These are phyloP conservation scores for Pelobates cultripes DNA, from an alignment of 2,797 vertebrate genomes.

Conservation along the genomic window DNA sequence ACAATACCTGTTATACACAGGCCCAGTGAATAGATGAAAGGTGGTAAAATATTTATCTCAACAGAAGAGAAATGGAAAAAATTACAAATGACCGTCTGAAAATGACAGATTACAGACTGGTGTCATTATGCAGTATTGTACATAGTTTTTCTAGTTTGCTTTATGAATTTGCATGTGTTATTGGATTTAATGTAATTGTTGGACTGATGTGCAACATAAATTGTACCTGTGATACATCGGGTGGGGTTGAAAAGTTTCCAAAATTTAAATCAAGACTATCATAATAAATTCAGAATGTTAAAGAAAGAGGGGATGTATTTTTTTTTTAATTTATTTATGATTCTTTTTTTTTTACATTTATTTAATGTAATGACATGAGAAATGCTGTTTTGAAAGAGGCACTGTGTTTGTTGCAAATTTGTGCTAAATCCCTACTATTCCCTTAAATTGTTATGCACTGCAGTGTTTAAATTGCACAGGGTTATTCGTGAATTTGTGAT, in stretches of 20 bases:
- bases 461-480: too few species aligned
- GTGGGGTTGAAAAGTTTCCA: background rate
- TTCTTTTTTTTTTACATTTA: too few species aligned
- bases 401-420: too few species aligned
- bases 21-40: constrained; percentile 53
- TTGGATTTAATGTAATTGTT: constrained; percentile 38
- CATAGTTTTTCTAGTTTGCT: constrained; percentile 13
- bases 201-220: constrained; percentile 14
- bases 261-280: background rate
- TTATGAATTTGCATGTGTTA: constrained; percentile 36
- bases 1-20: constrained; percentile 55
- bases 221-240: constrained; percentile 1
- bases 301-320: too few species aligned
- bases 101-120: constrained; percentile 42
- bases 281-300: too few species aligned
- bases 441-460: too few species aligned
- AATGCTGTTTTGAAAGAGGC: too few species aligned
- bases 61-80: constrained; percentile 53
- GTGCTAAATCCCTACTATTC: too few species aligned
- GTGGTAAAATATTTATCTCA: constrained; percentile 56
- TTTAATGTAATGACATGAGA: too few species aligned
- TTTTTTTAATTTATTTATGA: too few species aligned
- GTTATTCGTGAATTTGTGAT: too few species aligned
- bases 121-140: constrained; percentile 39
- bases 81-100: constrained; percentile 46